These are phyloP conservation scores for Dryas iulia DNA, from an alignment of 1,140 invertebrate genomes.

Conservation along the genomic window DNA sequence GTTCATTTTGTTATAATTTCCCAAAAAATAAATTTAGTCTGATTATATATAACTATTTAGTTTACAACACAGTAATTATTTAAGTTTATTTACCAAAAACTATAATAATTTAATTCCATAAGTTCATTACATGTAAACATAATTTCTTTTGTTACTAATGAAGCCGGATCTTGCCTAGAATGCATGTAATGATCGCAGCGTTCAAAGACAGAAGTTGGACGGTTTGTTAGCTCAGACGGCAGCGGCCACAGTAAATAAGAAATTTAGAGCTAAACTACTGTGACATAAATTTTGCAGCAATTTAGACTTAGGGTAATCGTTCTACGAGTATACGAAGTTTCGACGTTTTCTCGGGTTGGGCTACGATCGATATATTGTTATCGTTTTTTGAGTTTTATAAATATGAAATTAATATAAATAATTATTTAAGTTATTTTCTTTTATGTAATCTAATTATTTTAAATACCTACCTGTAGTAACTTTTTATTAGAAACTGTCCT, in stretches of 20 bases:
- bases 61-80: no score
- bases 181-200: background rate
- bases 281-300: constrained; percentile 68
- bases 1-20: no score
- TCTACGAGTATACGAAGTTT: constrained; percentile 61
- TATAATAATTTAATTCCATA: no score
- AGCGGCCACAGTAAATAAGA: constrained; percentile 45
- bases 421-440: no score
- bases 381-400: background rate
- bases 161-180: background rate
- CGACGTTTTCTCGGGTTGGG: constrained; percentile 54
- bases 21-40: no score
- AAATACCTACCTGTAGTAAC: no score
- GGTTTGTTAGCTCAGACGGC: constrained; percentile 24
- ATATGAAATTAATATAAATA: background rate
- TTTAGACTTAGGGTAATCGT: constrained; percentile 74
- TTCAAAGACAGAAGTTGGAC: constrained; percentile 23
- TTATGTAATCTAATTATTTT: no score
- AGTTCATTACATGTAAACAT: no score
- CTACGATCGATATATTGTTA: constrained; percentile 55
- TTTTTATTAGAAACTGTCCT: no score
- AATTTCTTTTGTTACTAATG: background rate
- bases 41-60: no score
- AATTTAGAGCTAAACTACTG: constrained; percentile 48
- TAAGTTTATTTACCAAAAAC: no score